phyloP scores from a whole-genome alignment of 2,888 invertebrate genomes.

The Scaptomyza reducta region DNA sequence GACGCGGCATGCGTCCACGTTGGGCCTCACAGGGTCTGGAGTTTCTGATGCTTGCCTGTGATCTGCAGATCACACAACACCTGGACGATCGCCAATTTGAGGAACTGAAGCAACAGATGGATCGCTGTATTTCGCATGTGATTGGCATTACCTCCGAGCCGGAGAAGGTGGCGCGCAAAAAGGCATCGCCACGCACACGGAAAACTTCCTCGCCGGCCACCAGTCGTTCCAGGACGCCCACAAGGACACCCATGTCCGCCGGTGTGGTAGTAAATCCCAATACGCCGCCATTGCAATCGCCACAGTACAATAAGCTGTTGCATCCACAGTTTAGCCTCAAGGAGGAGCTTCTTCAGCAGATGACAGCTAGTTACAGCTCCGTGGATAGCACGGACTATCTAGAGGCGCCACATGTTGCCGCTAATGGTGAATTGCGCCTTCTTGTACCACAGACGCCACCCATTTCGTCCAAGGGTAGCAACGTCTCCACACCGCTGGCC shows the following conservation, averaged over 20 bases:
- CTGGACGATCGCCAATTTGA: slow-evolving; percentile 92
- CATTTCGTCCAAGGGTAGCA: slow-evolving; percentile 37
- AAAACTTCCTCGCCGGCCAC: slow-evolving; percentile 83
- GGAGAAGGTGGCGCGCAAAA: slow-evolving; percentile 83
- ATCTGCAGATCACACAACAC: slow-evolving; percentile 91
- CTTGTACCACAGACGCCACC: slow-evolving; percentile 77
- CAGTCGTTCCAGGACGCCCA: slow-evolving; percentile 83
- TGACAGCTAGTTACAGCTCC: slow-evolving; percentile 60
- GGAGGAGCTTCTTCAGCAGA: slow-evolving; percentile 80
- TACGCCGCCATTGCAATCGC: slow-evolving; percentile 71
- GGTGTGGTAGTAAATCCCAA: slow-evolving; percentile 78
- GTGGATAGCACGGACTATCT: slow-evolving; percentile 78
- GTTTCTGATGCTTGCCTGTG: slow-evolving; percentile 93
- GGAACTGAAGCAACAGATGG: slow-evolving; percentile 90
- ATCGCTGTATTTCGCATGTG: slow-evolving; percentile 94
- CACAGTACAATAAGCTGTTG: slow-evolving; percentile 81
- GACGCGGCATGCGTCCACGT: slow-evolving; percentile 91
- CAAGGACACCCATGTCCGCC: slow-evolving; percentile 84
- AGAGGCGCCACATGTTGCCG: slow-evolving; percentile 59
- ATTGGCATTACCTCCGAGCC: slow-evolving; percentile 88
- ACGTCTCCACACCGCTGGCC: slow-evolving; percentile 79
- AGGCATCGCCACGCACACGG: slow-evolving; percentile 83
- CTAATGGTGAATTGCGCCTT: slow-evolving; percentile 73
- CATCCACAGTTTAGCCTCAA: slow-evolving; percentile 84
- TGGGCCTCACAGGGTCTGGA: slow-evolving; percentile 96